Conservation (phyloP, 2,113 vertebrate genomes). For the Cheilinus undulatus region DNA sequence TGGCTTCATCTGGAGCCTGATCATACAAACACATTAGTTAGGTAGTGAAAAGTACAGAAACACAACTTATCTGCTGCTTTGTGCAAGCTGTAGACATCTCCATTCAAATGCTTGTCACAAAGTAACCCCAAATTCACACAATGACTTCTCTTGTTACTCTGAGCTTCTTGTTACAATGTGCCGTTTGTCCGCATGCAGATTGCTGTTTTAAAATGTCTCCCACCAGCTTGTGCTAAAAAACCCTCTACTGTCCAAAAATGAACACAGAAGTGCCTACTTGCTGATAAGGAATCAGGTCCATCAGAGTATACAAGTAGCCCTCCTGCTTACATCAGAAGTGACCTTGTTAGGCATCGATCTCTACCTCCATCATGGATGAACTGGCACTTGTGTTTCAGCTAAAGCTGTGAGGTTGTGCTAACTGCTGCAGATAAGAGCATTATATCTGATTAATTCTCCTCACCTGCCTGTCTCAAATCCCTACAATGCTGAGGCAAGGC, state of each 20-base stretch:
- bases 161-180: conserved; percentile 37
- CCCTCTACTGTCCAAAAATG: conserved; percentile 3
- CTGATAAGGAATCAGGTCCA: conserved; percentile 61
- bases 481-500: conserved; percentile 69
- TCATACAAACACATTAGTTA: conserved; percentile 62
- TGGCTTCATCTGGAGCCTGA: conserved; percentile 86
- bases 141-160: conserved; percentile 41
- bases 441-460: conserved; percentile 68
- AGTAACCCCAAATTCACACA: conserved; percentile 30
- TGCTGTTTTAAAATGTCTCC: conserved; percentile 10
- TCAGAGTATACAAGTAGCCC: conserved; percentile 41
- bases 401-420: conserved; percentile 46
- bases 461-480: conserved; percentile 71
- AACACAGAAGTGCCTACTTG: conserved; percentile 54
- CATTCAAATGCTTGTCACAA: conserved; percentile 9
- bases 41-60: background rate
- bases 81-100: conserved; percentile 27
- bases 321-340: conserved; percentile 27
- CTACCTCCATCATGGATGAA: conserved; percentile 38
- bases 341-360: conserved; percentile 29
- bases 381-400: conserved; percentile 52
- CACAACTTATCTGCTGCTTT: background rate
- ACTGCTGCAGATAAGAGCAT: conserved; percentile 74
- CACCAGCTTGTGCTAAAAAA: background rate
- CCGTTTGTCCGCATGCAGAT: conserved; percentile 39